Evolutionary conservation across 2,113 vertebrate species (phyloP).

Genomic region (Burhinus oedicnemus): DNA sequence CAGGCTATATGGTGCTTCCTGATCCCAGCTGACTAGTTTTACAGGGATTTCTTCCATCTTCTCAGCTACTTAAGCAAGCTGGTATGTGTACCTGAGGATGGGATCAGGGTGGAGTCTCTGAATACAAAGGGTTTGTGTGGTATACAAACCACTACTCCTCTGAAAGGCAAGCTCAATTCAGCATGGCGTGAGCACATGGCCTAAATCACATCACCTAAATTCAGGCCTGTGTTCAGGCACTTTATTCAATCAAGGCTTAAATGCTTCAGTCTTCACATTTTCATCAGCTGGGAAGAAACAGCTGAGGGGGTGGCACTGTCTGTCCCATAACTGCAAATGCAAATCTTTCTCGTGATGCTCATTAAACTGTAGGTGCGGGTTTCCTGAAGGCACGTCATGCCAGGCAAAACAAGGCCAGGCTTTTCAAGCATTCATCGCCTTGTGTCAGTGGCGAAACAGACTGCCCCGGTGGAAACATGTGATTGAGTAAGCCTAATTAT

Average conservation of each 20-base stretch:
- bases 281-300: neutral
- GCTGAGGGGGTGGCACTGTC: neutral
- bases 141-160: neutral
- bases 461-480: neutral
- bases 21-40: conserved; percentile 19
- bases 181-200: rapidly evolving
- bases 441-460: neutral
- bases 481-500: conserved; percentile 31
- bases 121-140: neutral
- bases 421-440: conserved; percentile 14
- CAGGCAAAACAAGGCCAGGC: conserved; percentile 26
- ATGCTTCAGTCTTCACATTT: neutral
- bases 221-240: neutral
- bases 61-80: neutral
- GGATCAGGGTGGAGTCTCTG: neutral
- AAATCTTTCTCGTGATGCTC: neutral
- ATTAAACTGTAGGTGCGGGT: neutral
- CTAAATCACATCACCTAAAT: neutral
- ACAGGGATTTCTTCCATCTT: conserved; percentile 2
- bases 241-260: neutral
- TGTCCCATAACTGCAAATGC: neutral
- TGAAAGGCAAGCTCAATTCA: neutral
- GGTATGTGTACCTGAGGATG: neutral
- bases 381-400: neutral
- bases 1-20: neutral